Base-by-base conservation (phyloP, 1,140 invertebrate species). In the Chionoecetes opilio region DNA sequence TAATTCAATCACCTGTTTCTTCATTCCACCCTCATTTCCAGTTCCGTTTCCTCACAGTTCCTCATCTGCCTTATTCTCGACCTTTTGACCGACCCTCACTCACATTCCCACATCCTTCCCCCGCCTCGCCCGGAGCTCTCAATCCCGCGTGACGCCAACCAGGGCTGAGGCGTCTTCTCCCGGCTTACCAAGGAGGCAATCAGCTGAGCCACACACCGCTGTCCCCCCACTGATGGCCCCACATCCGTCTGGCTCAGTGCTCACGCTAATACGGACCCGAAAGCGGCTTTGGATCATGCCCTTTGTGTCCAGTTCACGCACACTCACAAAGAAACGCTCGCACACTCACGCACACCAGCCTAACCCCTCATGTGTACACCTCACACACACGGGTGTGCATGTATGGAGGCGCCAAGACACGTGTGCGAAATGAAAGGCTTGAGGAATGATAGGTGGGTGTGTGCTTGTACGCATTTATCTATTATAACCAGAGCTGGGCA, bases 301-400 rank as follows among this genome's bases (percentile, higher is more conserved):
- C 63, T 75, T 75, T 75, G 63, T 75, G 63, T 75, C 63, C 63
- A n/a, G 63, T 75, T 75, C 63, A 75, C 21, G 63, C 63, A 75
- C 21, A 17, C 63, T 75, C 11, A 75, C 63, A 75, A 75, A 75
- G 63, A 75, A 75, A 75, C 63, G 63, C 63, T 75, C 63, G 63
- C 63, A 75, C 63, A 75, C 63, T 75, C 63, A 75, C 63, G 63
- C 63, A 75, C 63, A 8, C 9, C 63, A n/a, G 6, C 63, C 63
- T 75, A 75, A 75, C 11, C 21, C n/a, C 63, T 75, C 21, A 26
- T 75, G 63, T 75, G n/a, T 26, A 75, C 63, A 21, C 63, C n/a
- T n/a, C 21, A 17, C 63, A 21, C 63, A 75, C 11, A 75, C 63
- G n/a, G 2, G n/a, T 75, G n/a, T 26, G n/a, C 63, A 75, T 9